Evolutionary conservation across 1,140 invertebrate species (phyloP).

Genomic region (Probaryconus sp.): DNA sequence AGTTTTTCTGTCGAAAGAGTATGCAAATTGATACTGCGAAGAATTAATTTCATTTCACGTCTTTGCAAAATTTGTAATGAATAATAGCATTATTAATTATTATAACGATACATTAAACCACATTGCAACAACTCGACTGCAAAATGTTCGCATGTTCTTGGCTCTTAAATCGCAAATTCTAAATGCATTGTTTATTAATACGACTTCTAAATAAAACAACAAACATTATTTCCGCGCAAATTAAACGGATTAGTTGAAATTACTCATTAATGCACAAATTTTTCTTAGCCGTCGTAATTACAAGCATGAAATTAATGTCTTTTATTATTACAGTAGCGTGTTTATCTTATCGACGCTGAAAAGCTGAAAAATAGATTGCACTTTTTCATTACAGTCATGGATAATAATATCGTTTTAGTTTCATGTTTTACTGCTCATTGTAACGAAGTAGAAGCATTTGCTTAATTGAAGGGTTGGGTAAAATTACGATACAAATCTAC

Average conservation of each 20-base stretch:
- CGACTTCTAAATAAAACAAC: constrained; percentile 8
- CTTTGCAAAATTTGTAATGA: too few relatives aligned
- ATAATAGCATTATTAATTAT: too few relatives aligned
- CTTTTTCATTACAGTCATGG: constrained; percentile 19
- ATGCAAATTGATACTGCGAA: too few relatives aligned
- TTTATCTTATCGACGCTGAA: constrained; percentile 9
- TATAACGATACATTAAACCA: too few relatives aligned
- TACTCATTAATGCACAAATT: constrained; percentile 11
- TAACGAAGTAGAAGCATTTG: constrained; percentile 19
- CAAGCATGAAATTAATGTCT: neutral
- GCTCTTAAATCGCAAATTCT: too few relatives aligned
- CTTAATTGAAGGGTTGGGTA: constrained; percentile 39
- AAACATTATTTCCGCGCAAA: constrained; percentile 1
- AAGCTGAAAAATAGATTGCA: constrained; percentile 28
- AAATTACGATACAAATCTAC: constrained; percentile 30
- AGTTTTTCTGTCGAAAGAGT: too few relatives aligned
- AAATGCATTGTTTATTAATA: too few relatives aligned
- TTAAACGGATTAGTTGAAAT: constrained; percentile 24
- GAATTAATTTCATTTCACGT: too few relatives aligned
- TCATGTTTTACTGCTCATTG: constrained; percentile 9
- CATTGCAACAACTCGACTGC: too few relatives aligned
- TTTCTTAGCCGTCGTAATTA: constrained; percentile 5
- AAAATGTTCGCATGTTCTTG: too few relatives aligned
- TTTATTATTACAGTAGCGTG: neutral
- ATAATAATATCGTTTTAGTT: constrained; percentile 17